Conservation (phyloP, 2,113 vertebrate species). For the Xiphias gladius region DNA sequence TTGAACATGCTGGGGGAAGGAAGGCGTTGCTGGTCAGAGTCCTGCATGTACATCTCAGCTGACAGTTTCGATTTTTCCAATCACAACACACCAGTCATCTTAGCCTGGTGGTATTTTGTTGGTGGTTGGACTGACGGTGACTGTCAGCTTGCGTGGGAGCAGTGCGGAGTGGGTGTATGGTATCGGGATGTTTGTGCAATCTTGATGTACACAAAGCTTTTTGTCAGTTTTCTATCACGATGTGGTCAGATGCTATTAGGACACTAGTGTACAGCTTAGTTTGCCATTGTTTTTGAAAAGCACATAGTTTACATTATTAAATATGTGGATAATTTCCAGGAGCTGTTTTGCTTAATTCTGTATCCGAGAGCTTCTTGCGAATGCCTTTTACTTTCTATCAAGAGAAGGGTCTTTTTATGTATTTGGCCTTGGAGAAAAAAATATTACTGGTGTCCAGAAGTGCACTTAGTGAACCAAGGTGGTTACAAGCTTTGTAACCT, state of each 20-base stretch:
- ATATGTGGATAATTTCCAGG: slow-evolving; percentile 54
- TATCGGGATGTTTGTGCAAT: slow-evolving; percentile 75
- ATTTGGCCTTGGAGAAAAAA: slow-evolving; percentile 37
- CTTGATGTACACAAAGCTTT: slow-evolving; percentile 59
- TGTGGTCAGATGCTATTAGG: slow-evolving; percentile 54
- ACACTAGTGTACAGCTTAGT: slow-evolving; percentile 83
- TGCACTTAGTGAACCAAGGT: slow-evolving; percentile 63
- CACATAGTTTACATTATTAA: slow-evolving; percentile 75
- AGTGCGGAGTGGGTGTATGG: slow-evolving; percentile 32
- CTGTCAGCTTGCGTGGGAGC: slow-evolving; percentile 41
- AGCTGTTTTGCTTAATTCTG: slow-evolving; percentile 60
- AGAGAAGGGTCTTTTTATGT: slow-evolving; percentile 58
- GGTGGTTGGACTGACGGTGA: slow-evolving; percentile 21
- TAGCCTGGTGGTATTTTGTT: slow-evolving; percentile 4
- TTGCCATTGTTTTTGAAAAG: slow-evolving; percentile 56
- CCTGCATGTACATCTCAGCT: slow-evolving; percentile 34
- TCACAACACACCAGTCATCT: neutral
- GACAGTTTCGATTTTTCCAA: slow-evolving; percentile 31
- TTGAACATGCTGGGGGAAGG: neutral
- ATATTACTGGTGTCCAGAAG: slow-evolving; percentile 54
- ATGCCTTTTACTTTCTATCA: slow-evolving; percentile 52
- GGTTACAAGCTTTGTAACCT: slow-evolving; percentile 46
- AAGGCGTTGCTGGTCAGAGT: slow-evolving; percentile 27
- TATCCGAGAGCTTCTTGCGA: slow-evolving; percentile 52
- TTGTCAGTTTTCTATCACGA: slow-evolving; percentile 54